Percentiles rank a stretch among this genome's conserved stretches.
Evolutionary conservation across 2,888 invertebrate genomes (phyloP).

Genomic region (Lordiphosa fenestrarum): DNA sequence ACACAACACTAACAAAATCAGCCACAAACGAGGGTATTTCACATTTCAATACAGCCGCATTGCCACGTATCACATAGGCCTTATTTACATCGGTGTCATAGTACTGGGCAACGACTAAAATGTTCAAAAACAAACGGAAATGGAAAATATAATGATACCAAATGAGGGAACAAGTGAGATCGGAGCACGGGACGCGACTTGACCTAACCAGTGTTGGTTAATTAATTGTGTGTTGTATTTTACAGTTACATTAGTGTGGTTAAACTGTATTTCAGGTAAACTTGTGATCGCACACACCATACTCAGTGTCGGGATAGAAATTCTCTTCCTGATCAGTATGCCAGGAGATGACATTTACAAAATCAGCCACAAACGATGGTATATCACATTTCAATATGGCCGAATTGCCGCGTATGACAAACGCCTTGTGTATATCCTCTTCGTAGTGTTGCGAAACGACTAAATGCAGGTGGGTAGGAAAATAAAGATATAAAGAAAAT

Average conservation of each 20-base stretch:
- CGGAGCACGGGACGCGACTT: slow-evolving; percentile 16
- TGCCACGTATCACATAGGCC: slow-evolving; percentile 93
- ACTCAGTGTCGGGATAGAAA: slow-evolving; percentile 80
- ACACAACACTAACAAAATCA: slow-evolving; percentile 92
- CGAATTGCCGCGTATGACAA: slow-evolving; percentile 93
- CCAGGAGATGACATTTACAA: slow-evolving; percentile 93
- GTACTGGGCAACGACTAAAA: slow-evolving; percentile 91
- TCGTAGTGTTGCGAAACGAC: slow-evolving; percentile 95
- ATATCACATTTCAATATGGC: slow-evolving; percentile 94
- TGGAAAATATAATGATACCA: slow-evolving; percentile 18
- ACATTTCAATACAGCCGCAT: slow-evolving; percentile 93
- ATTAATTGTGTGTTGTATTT: slow-evolving; percentile 48
- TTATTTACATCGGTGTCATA: slow-evolving; percentile 95
- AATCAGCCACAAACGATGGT: slow-evolving; percentile 95
- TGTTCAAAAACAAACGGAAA: slow-evolving; percentile 8
- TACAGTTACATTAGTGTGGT: slow-evolving; percentile 56
- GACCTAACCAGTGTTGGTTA: slow-evolving; percentile 62
- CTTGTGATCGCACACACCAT: slow-evolving; percentile 75
- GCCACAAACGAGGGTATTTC: slow-evolving; percentile 95
- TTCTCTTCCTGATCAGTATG: slow-evolving; percentile 85
- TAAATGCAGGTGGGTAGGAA: slow-evolving; percentile 73
- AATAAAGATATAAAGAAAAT: slow-evolving; percentile 22
- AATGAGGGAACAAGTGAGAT: slow-evolving; percentile 19
- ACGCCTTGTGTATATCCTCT: slow-evolving; percentile 95
- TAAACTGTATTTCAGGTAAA: slow-evolving; percentile 45